Evolutionary conservation across 2,888 invertebrate species (phyloP), one percentile per base, ranked within the genome.

Genomic region (Himalopsyche tibetana): DNA sequence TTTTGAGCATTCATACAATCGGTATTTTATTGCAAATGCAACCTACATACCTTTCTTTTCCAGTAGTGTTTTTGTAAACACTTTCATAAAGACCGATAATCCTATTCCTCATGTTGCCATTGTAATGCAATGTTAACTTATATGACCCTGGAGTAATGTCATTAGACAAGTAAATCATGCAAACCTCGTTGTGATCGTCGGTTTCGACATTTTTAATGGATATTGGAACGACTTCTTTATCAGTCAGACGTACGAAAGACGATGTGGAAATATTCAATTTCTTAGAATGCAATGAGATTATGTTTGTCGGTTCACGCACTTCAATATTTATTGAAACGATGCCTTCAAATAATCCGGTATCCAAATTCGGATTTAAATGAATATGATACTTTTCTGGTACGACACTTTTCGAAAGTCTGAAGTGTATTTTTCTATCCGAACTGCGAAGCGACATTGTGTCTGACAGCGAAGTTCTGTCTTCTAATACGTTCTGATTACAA

Each of bases 51-150:
- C 85, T 85, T n/a, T 38, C 40, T 74, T 82, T 63, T 17, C 83
- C 87, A 19, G 28, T 51, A 11, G 80, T 90, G 89, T 93, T 91
- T 82, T 91, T 92, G 88, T 96, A 95, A 8, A 92, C 93, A 87
- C 96, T 96, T 89, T 94, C 94, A 90, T 97, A 97, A 85, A 97
- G 93, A 5, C 97, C 97, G 85, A 96, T 95, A 89, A 96, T 95
- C 88, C 95, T 94, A 88, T 94, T 93, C 42, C 93, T 94, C 90
- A 96, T 92, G 88, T 93, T 93, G 0, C 96, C 96, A 87, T 91
- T 91, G 90, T 95, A 97, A 56, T 94, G 91, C 80, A 96, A 93
- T 74, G 91, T 90, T 17, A 96, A 90, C 17, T 91, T 91, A 90
- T 95, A 95, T 84, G 91, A 91, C 2, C 93, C 93, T 8, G 91